phyloP scores from a whole-genome alignment of 2,888 invertebrate species.

The Lampropteryx suffumata region DNA sequence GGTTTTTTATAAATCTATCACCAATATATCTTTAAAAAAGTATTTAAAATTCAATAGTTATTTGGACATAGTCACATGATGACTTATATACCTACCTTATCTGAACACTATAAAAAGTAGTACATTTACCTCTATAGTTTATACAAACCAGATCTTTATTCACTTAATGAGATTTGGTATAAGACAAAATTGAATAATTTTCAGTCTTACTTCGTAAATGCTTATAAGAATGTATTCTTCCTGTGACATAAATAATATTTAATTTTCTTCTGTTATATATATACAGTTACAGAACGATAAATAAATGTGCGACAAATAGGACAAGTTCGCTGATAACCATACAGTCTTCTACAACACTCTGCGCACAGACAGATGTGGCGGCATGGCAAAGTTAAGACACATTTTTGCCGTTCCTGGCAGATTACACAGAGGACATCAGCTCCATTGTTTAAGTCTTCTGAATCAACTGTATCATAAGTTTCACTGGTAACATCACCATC shows the following conservation, averaged over 20 bases:
- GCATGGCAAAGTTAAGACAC: conserved; percentile 81
- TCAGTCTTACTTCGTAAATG: not conserved
- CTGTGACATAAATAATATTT: conserved; percentile 8
- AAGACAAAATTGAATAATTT: not conserved
- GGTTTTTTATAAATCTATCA: conserved; percentile 11
- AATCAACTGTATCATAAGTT: conserved; percentile 48
- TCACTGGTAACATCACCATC: conserved; percentile 53
- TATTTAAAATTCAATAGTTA: too few species aligned
- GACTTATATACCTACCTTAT: too few species aligned
- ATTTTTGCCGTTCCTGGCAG: conserved; percentile 81
- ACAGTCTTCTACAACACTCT: conserved; percentile 75
- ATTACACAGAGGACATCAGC: conserved; percentile 77
- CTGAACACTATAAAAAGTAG: too few species aligned
- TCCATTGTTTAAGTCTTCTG: conserved; percentile 37
- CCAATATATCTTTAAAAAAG: too few species aligned
- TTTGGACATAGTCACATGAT: too few species aligned
- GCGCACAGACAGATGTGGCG: conserved; percentile 81
- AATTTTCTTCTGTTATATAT: conserved; percentile 63
- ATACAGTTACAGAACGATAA: conserved; percentile 80
- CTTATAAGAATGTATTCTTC: conserved; percentile 29
- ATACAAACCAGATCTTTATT: too few species aligned
- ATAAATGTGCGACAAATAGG: conserved; percentile 81
- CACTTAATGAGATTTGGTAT: too few species aligned
- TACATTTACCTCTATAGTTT: too few species aligned
- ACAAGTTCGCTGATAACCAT: conserved; percentile 76